Percentiles rank a stretch among this genome's conserved stretches.
These are phyloP conservation scores for Lysandra bellargus DNA, from an alignment of 2,888 invertebrate species.

Conservation along the genomic window DNA sequence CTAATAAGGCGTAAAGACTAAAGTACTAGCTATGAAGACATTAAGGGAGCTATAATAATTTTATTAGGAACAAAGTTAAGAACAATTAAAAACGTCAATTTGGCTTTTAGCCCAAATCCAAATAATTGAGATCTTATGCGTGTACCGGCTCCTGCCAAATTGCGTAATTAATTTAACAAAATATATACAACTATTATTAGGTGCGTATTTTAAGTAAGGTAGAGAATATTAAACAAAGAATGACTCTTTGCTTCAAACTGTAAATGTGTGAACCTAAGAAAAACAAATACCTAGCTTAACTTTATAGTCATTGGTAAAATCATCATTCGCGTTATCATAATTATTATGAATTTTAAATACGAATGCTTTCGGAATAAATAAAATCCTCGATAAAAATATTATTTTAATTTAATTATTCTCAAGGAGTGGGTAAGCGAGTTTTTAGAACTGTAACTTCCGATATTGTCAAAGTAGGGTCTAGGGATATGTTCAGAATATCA, in stretches of 20 bases:
- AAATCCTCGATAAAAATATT: too few relatives aligned
- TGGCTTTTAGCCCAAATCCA: slow-evolving; percentile 29
- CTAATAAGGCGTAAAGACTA: neutral
- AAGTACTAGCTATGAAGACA: neutral
- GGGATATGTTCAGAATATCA: neutral
- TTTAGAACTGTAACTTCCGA: neutral
- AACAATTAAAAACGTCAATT: slow-evolving; percentile 23
- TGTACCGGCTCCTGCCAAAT: slow-evolving; percentile 29
- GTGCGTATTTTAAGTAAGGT: neutral
- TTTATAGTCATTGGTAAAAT: neutral
- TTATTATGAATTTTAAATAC: neutral
- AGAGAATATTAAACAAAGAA: neutral
- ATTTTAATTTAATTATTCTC: too few relatives aligned
- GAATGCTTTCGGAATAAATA: neutral
- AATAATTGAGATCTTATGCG: slow-evolving; percentile 29
- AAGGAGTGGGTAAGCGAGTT: neutral
- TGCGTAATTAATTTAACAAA: slow-evolving; percentile 30
- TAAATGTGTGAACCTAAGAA: neutral
- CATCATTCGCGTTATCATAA: neutral
- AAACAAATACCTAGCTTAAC: neutral
- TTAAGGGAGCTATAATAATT: neutral
- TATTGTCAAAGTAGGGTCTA: neutral
- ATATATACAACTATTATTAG: slow-evolving; percentile 27
- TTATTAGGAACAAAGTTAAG: slow-evolving; percentile 11
- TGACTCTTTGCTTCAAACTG: neutral